phyloP scores from a whole-genome alignment of 2,797 vertebrate species.

The Sebastes glaucus region DNA sequence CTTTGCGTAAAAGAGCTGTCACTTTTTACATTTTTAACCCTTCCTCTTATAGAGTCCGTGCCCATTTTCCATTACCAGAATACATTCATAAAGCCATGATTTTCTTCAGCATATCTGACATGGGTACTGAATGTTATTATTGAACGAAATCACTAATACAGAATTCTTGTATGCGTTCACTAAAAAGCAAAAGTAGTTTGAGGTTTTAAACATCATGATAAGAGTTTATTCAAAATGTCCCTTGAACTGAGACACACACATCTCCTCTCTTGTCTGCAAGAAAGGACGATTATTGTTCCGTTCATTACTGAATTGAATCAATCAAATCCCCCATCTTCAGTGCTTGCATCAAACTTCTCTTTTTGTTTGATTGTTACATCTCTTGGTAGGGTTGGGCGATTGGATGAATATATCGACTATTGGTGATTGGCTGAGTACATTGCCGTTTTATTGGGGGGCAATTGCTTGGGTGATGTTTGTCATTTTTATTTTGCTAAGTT shows the following conservation, averaged over 20 bases:
- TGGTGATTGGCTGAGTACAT: no score
- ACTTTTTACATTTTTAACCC: not conserved
- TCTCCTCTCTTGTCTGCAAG: not conserved
- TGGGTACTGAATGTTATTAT: not conserved
- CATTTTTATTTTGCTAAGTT: no score
- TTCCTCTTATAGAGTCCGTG: not conserved
- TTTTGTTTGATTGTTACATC: not conserved
- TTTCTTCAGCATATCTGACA: not conserved
- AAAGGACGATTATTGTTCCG: not conserved
- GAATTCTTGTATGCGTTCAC: not conserved
- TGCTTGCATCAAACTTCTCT: not conserved
- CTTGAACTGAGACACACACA: not conserved
- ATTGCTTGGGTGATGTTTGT: no score
- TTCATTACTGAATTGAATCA: not conserved
- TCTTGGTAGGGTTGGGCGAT: no score
- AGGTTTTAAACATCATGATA: no score
- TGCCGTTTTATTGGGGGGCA: no score
- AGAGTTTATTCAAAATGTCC: no score
- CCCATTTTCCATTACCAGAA: not conserved
- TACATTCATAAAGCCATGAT: not conserved
- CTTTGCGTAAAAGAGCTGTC: not conserved
- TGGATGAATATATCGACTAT: no score
- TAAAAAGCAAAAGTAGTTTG: not conserved
- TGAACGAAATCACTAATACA: not conserved
- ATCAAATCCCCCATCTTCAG: not conserved